These are phyloP conservation scores for Archocentrus centrarchus DNA, from an alignment of 2,113 vertebrate genomes.

Conservation along the genomic window DNA sequence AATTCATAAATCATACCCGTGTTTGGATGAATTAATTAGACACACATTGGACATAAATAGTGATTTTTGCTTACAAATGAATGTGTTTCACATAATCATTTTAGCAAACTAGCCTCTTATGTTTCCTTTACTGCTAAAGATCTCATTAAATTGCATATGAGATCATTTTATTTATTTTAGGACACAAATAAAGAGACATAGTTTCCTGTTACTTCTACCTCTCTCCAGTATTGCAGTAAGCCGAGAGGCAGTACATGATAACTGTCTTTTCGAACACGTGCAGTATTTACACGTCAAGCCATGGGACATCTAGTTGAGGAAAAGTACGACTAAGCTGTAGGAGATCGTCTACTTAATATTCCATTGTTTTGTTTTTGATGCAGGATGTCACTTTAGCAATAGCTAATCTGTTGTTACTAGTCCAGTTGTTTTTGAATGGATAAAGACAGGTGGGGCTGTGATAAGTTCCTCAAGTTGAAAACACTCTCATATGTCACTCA, in stretches of 20 bases:
- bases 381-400: slow-evolving; percentile 45
- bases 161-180: background rate
- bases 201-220: background rate
- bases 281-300: background rate
- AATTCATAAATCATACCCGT: background rate
- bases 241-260: accelerated
- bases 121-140: background rate
- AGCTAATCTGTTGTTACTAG: slow-evolving; percentile 52
- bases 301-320: background rate
- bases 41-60: background rate
- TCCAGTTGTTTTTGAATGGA: slow-evolving; percentile 65
- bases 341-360: background rate
- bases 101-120: background rate
- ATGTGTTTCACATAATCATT: background rate
- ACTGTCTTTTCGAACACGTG: background rate
- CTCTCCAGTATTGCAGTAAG: background rate
- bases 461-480: slow-evolving; percentile 66
- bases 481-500: slow-evolving; percentile 68
- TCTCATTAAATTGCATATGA: background rate
- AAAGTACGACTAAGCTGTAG: slow-evolving; percentile 1
- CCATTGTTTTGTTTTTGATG: background rate
- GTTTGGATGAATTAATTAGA: background rate
- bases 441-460: slow-evolving; percentile 73
- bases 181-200: background rate
- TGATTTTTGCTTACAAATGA: background rate